Conservation (phyloP, 1,140 invertebrate genomes). For the Drosophila eugracilis region DNA sequence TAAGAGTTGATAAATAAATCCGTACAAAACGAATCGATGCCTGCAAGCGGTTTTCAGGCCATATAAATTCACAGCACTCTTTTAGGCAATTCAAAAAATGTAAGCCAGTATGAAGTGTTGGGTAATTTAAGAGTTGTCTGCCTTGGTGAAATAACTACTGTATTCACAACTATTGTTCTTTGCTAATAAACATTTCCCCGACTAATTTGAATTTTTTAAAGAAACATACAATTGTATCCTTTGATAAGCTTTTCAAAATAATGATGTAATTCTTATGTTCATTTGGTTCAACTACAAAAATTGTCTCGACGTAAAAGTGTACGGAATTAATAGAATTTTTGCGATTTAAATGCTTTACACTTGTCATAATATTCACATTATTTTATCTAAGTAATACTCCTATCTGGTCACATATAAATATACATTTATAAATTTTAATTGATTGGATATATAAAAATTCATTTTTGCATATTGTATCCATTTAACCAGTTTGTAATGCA, state of each 20-base stretch:
- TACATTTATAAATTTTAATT: slow-evolving; percentile 57
- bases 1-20: too few species aligned
- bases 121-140: too few species aligned
- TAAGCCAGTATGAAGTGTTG: too few species aligned
- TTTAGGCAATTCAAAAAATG: neutral
- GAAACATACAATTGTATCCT: neutral
- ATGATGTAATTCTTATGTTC: neutral
- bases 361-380: slow-evolving; percentile 41
- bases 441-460: slow-evolving; percentile 45
- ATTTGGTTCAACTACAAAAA: slow-evolving; percentile 1
- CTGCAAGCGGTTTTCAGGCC: too few species aligned
- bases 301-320: too few species aligned
- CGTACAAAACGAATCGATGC: too few species aligned
- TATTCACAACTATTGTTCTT: too few species aligned
- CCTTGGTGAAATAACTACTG: too few species aligned
- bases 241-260: neutral
- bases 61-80: neutral
- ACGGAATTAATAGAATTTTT: slow-evolving; percentile 23
- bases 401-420: slow-evolving; percentile 48
- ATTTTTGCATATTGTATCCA: slow-evolving; percentile 58
- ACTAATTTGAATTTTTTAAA: too few species aligned
- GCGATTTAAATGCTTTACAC: slow-evolving; percentile 64
- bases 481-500: slow-evolving; percentile 68
- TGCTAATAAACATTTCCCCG: too few species aligned
- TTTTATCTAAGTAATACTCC: slow-evolving; percentile 45